Percentiles rank a stretch among this genome's conserved stretches.
phyloP scores from a whole-genome alignment of 2,888 invertebrate genomes.

The Anoncus sp. region DNA sequence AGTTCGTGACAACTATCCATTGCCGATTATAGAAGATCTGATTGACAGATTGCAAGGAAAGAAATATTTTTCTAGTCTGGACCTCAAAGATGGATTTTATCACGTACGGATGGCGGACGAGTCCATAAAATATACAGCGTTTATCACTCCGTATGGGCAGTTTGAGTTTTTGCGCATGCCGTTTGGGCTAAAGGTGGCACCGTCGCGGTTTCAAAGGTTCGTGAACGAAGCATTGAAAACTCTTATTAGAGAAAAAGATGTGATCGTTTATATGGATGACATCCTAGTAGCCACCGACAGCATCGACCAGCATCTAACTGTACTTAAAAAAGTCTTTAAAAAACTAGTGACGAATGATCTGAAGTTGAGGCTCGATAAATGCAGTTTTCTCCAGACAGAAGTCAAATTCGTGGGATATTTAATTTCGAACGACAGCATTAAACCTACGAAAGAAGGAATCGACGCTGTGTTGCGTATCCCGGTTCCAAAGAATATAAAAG shows the following conservation, averaged over 20 bases:
- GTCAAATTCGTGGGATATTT: conserved; percentile 60
- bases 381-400: conserved; percentile 57
- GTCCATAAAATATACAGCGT: conserved; percentile 60
- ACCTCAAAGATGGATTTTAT: conserved; percentile 65
- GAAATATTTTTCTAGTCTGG: conserved; percentile 58
- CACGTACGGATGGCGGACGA: conserved; percentile 56
- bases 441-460: conserved; percentile 54
- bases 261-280: conserved; percentile 34
- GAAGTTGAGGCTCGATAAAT: conserved; percentile 52
- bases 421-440: conserved; percentile 52
- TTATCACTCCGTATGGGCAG: conserved; percentile 5
- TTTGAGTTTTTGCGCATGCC: conserved; percentile 32
- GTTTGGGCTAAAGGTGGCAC: conserved; percentile 51
- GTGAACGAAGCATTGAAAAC: too few species aligned
- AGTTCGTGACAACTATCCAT: conserved; percentile 53
- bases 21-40: conserved; percentile 26
- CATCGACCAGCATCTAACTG: too few species aligned
- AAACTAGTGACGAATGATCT: neutral
- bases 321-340: too few species aligned
- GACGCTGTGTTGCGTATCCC: conserved; percentile 66
- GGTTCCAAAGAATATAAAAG: conserved; percentile 58
- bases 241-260: too few species aligned
- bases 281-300: conserved; percentile 15
- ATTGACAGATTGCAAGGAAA: too few species aligned
- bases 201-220: conserved; percentile 30